Percentiles rank a stretch among this genome's conserved stretches.
phyloP scores from a whole-genome alignment of 2,888 invertebrate species.

The Synanthedon andrenaeformis region DNA sequence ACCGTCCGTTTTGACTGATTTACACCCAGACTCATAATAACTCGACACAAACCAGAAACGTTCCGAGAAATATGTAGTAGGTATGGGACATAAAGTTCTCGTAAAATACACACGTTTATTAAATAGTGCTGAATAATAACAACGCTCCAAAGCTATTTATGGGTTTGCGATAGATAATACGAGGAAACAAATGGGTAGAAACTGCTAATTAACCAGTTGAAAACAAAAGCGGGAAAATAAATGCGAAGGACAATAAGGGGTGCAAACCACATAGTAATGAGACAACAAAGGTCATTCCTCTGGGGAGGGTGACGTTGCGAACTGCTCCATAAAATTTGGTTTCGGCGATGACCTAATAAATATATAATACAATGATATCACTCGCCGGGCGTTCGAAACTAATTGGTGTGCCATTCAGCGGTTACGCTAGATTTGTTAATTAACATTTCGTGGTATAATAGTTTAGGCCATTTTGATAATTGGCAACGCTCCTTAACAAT shows the following conservation, averaged over 20 bases:
- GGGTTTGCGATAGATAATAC: neutral
- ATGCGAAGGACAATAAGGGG: constrained; percentile 21
- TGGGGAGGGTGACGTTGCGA: constrained; percentile 15
- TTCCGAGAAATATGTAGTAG: constrained; percentile 5
- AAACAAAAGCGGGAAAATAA: constrained; percentile 22
- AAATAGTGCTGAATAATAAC: neutral
- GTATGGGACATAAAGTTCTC: constrained; percentile 3
- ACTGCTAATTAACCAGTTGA: neutral
- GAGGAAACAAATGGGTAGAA: neutral
- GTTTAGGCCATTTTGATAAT: too few species aligned
- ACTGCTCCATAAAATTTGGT: constrained; percentile 18
- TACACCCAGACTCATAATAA: constrained; percentile 17
- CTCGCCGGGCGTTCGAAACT: too few species aligned
- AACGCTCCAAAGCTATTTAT: neutral
- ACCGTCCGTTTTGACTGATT: constrained; percentile 20
- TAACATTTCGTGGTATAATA: too few species aligned
- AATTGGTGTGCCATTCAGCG: too few species aligned
- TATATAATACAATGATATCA: neutral
- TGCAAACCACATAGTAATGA: constrained; percentile 30
- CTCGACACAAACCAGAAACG: constrained; percentile 14
- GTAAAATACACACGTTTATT: neutral
- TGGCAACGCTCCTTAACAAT: too few species aligned
- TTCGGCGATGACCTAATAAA: neutral
- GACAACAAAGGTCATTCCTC: constrained; percentile 23
- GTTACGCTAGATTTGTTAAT: too few species aligned